Evolutionary conservation across 35 echinoderm and acorn worm species (phyloP), one percentile per base, ranked within the genome.

Genomic region (Hemicentrotus pulcherrimus): DNA sequence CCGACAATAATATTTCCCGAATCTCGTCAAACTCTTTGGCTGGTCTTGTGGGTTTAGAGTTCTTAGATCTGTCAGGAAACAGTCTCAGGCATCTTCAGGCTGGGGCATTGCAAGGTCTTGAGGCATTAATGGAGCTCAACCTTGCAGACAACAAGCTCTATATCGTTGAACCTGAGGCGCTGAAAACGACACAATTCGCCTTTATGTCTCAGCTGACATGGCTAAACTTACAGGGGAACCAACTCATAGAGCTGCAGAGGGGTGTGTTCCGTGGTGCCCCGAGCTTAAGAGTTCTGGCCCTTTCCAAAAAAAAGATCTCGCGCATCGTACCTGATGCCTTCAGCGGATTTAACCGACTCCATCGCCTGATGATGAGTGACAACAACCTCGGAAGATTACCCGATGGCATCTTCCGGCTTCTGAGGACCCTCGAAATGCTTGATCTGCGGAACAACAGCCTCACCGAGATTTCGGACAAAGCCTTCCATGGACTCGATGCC

Each of bases 51-150:
- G 31, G 18, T 32, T 46, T 96, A 5, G 52, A 61, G 16, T 55
- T 45, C 11, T 31, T 96, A 31, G 96, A 96, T 61, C n/a, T 96
- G 46, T 91, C 94, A 0, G 35, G 50, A 24, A 96, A 96, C 70
- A 86, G 61, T 71, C 48, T 96, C 2, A 46, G 58, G 19, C 94
- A 86, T 78, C 94, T 96, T 19, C 52, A 70, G 45, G 41, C 88
- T 11, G 28, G 94, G 24, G 94, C 96, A 1, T 96, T 96, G 65
- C 94, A 96, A 46, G 96, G 96, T 47, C 33, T 96, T n/a, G 89
- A 46, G 22, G 61, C 33, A 12, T 35, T 96, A 15, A 95, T 88
- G 28, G 94, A 94, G 19, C 86, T 96, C 91, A 86, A 91, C 31
- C 94, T 96, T 65, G 86, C 86, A 6, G 61, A 96, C 86, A 96